phyloP scores from a whole-genome alignment of 1,140 invertebrate species.

The Drosophila tropicalis region DNA sequence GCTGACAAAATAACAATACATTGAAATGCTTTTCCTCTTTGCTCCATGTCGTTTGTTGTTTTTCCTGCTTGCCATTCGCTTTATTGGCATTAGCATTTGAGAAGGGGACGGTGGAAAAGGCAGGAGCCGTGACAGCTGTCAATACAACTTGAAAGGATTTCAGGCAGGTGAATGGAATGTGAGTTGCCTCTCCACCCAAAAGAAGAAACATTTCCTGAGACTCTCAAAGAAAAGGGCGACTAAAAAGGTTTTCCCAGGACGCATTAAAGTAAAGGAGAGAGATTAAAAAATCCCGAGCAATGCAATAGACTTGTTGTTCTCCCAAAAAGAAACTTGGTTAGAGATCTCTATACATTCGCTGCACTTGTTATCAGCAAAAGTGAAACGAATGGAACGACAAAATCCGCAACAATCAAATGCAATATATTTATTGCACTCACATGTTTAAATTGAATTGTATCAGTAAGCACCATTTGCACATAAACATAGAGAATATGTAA shows the following conservation, averaged over 20 bases:
- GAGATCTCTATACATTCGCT: no score
- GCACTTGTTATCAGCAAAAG: no score
- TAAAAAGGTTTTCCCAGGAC: neutral
- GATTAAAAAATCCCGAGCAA: neutral
- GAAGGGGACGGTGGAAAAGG: conserved; percentile 26
- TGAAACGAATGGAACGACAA: no score
- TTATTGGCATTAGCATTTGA: conserved; percentile 58
- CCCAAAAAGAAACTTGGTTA: no score
- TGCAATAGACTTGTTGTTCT: no score
- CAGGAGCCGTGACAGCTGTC: conserved; percentile 62
- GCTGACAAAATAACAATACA: conserved; percentile 54
- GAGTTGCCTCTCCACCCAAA: neutral
- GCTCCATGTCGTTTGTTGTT: conserved; percentile 9
- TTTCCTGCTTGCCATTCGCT: conserved; percentile 23
- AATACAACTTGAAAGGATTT: conserved; percentile 72
- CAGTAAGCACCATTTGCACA: neutral
- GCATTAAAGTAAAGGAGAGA: neutral
- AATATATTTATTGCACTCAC: no score
- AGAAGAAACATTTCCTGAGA: neutral
- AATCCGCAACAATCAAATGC: no score
- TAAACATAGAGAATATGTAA: neutral
- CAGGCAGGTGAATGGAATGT: conserved; percentile 12
- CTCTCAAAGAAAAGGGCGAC: neutral
- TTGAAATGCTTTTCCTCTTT: conserved; percentile 54
- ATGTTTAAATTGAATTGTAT: no score